Evolutionary conservation across 2,797 vertebrate genomes (phyloP).

Genomic region (Helostoma temminkii): DNA sequence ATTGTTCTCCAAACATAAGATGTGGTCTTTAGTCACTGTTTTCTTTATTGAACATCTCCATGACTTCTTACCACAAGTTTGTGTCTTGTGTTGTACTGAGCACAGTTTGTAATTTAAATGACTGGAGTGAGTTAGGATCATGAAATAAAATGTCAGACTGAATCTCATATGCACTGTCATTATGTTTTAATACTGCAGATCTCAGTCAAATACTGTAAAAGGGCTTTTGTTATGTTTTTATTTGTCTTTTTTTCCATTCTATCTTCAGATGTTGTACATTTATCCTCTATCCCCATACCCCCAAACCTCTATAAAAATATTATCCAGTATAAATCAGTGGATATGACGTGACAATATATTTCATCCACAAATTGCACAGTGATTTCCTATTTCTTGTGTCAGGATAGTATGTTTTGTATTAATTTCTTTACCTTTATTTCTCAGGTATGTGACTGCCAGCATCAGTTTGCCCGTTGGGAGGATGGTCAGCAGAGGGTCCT

Average conservation of each 20-base stretch:
- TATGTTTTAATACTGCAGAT: background rate
- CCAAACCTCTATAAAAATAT: background rate
- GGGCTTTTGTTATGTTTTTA: background rate
- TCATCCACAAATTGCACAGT: too few relatives aligned
- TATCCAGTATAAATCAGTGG: background rate
- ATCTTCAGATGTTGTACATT: background rate
- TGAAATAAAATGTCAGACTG: background rate
- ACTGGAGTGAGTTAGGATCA: background rate
- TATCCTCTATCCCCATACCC: background rate
- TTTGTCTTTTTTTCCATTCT: background rate
- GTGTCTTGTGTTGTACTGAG: background rate
- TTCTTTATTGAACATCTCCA: background rate
- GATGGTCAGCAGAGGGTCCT: conserved; percentile 85
- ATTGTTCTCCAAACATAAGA: too few relatives aligned
- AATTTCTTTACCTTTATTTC: conserved; percentile 3
- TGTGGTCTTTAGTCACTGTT: too few relatives aligned
- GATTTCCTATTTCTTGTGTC: background rate
- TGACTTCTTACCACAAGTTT: background rate
- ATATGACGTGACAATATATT: background rate
- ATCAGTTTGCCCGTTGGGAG: conserved; percentile 90
- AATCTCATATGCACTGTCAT: background rate
- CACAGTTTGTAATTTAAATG: background rate
- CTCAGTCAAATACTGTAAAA: background rate
- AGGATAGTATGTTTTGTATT: background rate
- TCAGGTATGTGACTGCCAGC: conserved; percentile 91